These are phyloP conservation scores for Tylochromis polylepis DNA, from an alignment of 2,113 vertebrate species.

Conservation along the genomic window DNA sequence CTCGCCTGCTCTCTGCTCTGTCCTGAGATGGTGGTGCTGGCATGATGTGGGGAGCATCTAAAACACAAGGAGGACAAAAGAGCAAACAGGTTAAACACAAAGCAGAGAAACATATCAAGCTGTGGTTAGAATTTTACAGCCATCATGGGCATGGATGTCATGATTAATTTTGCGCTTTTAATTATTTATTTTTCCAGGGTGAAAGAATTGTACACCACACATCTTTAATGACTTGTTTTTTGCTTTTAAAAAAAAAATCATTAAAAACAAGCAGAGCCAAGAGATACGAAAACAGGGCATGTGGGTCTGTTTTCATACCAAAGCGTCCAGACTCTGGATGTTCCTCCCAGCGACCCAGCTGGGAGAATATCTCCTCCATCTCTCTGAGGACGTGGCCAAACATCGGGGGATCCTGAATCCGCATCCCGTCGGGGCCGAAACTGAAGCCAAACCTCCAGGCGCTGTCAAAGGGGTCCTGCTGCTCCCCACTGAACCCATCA, in stretches of 20 bases:
- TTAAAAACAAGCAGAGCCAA: neutral
- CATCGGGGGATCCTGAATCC: slow-evolving; percentile 61
- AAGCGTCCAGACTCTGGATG: slow-evolving; percentile 13
- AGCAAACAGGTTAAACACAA: neutral
- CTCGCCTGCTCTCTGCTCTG: neutral
- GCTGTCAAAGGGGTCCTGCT: slow-evolving; percentile 60
- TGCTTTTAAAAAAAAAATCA: too few species aligned
- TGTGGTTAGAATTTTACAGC: neutral
- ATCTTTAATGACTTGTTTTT: neutral
- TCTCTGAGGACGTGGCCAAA: slow-evolving; percentile 71
- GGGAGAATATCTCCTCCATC: slow-evolving; percentile 75
- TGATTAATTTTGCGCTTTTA: neutral
- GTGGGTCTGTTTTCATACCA: slow-evolving; percentile 24
- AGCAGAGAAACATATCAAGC: neutral
- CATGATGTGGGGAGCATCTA: slow-evolving; percentile 56
- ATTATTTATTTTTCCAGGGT: neutral
- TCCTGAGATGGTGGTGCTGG: slow-evolving; percentile 40
- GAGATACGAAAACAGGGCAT: neutral
- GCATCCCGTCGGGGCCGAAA: slow-evolving; percentile 64
- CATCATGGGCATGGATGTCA: neutral
- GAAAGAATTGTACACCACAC: neutral
- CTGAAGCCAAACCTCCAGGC: slow-evolving; percentile 71
- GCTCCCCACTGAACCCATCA: slow-evolving; percentile 30
- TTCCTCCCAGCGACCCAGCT: slow-evolving; percentile 50
- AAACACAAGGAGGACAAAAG: neutral